Evolutionary conservation across 2,888 invertebrate genomes (phyloP).

Genomic region (Microdon myrmicae): DNA sequence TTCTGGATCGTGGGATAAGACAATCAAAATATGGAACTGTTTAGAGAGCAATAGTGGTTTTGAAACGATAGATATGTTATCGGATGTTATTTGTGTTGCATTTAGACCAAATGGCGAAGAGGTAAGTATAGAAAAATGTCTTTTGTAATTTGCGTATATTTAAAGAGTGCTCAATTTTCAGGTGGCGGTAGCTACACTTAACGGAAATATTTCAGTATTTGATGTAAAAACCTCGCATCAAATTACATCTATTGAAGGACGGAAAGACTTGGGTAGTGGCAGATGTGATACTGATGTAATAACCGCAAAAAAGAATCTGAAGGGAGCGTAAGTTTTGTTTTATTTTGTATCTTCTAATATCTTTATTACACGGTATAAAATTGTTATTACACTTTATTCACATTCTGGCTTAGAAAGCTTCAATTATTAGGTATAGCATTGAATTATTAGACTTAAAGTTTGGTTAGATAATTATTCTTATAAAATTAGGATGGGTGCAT

Average conservation of each 20-base stretch:
- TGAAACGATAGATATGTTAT: constrained; percentile 80
- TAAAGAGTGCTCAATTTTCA: constrained; percentile 54
- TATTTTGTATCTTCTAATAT: too few species aligned
- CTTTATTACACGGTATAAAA: too few species aligned
- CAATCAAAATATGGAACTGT: constrained; percentile 90
- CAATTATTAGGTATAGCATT: too few species aligned
- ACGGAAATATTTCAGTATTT: constrained; percentile 86
- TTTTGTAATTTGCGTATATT: constrained; percentile 1
- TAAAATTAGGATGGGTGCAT: too few species aligned
- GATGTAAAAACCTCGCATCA: constrained; percentile 78
- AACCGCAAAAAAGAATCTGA: constrained; percentile 84
- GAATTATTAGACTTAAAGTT: too few species aligned
- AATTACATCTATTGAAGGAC: constrained; percentile 84
- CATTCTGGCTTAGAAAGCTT: too few species aligned
- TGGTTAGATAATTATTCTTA: too few species aligned
- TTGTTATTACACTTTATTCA: too few species aligned
- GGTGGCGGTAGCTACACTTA: constrained; percentile 91
- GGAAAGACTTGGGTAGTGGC: constrained; percentile 88
- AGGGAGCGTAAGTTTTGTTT: constrained; percentile 85
- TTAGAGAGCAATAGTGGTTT: constrained; percentile 82
- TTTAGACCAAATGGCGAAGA: constrained; percentile 92
- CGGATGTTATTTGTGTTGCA: constrained; percentile 85
- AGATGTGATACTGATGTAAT: constrained; percentile 85
- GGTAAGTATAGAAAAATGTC: constrained; percentile 63
- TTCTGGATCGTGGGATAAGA: constrained; percentile 96